A percentile compares a stretch with the other conserved stretches of the same genome.
Evolutionary conservation across 2,797 vertebrate species (phyloP).

Genomic region (Pelodytes ibericus): DNA sequence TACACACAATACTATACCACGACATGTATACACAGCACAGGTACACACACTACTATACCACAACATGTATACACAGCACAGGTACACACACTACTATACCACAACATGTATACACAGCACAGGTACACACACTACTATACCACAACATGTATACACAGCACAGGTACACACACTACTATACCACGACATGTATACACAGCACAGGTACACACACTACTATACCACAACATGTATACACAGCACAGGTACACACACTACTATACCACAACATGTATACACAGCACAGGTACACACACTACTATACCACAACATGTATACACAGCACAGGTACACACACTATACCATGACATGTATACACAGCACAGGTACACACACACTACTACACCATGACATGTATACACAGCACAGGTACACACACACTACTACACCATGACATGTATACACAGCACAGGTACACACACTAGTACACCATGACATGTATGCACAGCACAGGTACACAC

Average conservation of each 20-base stretch:
- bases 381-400: not conserved
- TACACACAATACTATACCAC: no score
- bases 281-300: not conserved
- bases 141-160: not conserved
- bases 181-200: no score
- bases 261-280: not conserved
- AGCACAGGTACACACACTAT: not conserved
- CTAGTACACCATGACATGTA: not conserved
- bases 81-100: not conserved
- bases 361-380: no score
- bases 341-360: not conserved
- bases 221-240: not conserved
- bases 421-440: not conserved
- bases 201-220: not conserved
- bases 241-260: no score
- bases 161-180: not conserved
- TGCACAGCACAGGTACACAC: no score
- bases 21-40: not conserved
- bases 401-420: not conserved
- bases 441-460: no score
- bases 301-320: not conserved
- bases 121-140: no score
- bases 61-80: no score
- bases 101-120: not conserved
- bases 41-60: not conserved